Evolutionary conservation across 2,113 vertebrate species (phyloP), one percentile per base, ranked within the genome.

Genomic region (Plestiodon gilberti): DNA sequence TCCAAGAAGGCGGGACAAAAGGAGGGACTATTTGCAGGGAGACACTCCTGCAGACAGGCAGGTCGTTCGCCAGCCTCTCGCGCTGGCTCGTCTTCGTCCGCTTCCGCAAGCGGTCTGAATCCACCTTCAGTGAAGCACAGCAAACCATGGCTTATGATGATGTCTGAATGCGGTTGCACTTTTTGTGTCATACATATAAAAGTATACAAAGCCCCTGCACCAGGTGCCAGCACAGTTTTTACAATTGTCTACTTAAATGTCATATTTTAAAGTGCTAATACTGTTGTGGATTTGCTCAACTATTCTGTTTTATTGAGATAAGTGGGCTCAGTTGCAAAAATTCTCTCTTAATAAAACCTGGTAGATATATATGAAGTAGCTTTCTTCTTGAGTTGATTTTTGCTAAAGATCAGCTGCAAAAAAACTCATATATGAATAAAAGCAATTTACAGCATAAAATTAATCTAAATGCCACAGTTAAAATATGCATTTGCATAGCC

Each of bases 401-500:
- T 83, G 86, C 61, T 71, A 57, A 81, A 79, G 69, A 95, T 94
- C 59, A 87, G 69, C 20, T 0, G 40, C 77, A 64, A 86, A 89
- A 95, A 8, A 95, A 90, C 89, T 93, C 89, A 30, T 80, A 70
- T 5, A 64, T 76, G 89, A 79, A 93, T 91, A 94, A 80, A 80
- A 78, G 28, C 70, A 4, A 28, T 84, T 89, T 89, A 81, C 85
- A 84, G 18, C 78, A 86, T 74, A 89, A 78, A 81, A 71, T 22
- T 33, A 87, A 1, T 94, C 89, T 73, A 95, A 93, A 95, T 95
- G 92, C 93, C 94, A 94, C 40, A 93, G 90, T 93, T 91, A 95
- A 95, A 95, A 85, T 89, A 88, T 89, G 94, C 93, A 6, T 88
- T 94, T 93, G 82, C 67, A 61, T 90, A 43, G 48, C 33, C 23